phyloP scores from a whole-genome alignment of 2,888 invertebrate species.

The Harpalus rubripes region DNA sequence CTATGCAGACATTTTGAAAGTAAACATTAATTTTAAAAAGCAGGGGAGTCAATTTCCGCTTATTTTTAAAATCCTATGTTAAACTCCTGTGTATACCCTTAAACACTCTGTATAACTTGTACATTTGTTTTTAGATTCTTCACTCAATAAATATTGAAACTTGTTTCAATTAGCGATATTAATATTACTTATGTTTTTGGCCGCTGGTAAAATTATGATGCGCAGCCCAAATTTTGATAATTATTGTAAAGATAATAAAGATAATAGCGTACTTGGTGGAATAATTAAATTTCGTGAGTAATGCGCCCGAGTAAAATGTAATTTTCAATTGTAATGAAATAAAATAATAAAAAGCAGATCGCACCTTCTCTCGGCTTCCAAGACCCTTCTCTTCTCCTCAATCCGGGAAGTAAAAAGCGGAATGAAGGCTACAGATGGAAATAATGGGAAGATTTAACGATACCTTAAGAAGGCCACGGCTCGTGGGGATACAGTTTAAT shows the following conservation, averaged over 20 bases:
- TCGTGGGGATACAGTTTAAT: constrained; percentile 55
- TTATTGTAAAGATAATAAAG: not conserved
- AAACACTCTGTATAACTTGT: too few relatives aligned
- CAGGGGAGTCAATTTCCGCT: too few relatives aligned
- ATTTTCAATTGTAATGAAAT: constrained; percentile 58
- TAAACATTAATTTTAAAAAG: too few relatives aligned
- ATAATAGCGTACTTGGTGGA: not conserved
- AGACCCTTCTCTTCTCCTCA: not conserved
- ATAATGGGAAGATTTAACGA: constrained; percentile 77
- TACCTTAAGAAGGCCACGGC: constrained; percentile 72
- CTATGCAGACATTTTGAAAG: too few relatives aligned
- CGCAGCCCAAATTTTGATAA: not conserved
- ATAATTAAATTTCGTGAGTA: not conserved
- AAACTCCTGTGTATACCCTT: too few relatives aligned
- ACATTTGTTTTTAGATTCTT: too few relatives aligned
- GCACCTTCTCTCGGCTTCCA: constrained; percentile 36
- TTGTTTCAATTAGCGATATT: too few relatives aligned
- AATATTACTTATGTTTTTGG: too few relatives aligned
- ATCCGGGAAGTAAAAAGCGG: constrained; percentile 74
- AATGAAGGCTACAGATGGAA: constrained; percentile 77
- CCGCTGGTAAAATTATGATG: too few relatives aligned
- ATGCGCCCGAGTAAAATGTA: constrained; percentile 14
- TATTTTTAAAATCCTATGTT: too few relatives aligned
- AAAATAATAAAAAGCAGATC: constrained; percentile 61
- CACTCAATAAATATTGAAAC: too few relatives aligned